Percentiles rank a stretch among this genome's conserved stretches.
phyloP scores from a whole-genome alignment of 2,888 invertebrate genomes.

The Halictus quadricinctus region DNA sequence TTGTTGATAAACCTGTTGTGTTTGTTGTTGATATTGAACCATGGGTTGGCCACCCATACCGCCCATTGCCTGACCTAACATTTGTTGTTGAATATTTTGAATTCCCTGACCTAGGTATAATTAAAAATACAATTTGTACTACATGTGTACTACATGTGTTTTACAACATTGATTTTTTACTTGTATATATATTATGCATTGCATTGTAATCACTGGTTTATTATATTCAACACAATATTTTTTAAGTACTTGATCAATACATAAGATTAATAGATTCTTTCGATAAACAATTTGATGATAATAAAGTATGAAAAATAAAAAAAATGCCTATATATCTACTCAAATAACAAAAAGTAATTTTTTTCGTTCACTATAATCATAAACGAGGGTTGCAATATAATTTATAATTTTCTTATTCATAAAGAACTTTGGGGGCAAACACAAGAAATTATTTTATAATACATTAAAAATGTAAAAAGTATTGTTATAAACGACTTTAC shows the following conservation, averaged over 20 bases:
- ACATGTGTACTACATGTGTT: constrained; percentile 12
- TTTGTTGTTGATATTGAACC: constrained; percentile 88
- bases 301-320: neutral
- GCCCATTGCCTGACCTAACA: constrained; percentile 87
- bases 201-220: neutral
- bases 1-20: constrained; percentile 87
- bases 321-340: neutral
- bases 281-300: neutral
- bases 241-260: neutral
- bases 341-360: constrained; percentile 1
- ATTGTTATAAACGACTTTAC: constrained; percentile 14
- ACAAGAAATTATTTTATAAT: constrained; percentile 19
- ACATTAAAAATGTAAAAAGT: neutral
- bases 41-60: constrained; percentile 88
- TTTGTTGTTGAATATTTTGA: constrained; percentile 86
- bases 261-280: neutral
- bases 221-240: constrained; percentile 20
- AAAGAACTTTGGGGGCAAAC: neutral
- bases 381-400: neutral
- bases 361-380: neutral
- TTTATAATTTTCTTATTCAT: neutral
- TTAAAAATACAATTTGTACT: constrained; percentile 32
- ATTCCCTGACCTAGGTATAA: constrained; percentile 83
- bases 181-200: neutral
- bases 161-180: neutral